Percentiles rank a stretch among this genome's conserved stretches.
Conservation (phyloP, 2,888 invertebrate genomes). For the Phortica okadai region DNA sequence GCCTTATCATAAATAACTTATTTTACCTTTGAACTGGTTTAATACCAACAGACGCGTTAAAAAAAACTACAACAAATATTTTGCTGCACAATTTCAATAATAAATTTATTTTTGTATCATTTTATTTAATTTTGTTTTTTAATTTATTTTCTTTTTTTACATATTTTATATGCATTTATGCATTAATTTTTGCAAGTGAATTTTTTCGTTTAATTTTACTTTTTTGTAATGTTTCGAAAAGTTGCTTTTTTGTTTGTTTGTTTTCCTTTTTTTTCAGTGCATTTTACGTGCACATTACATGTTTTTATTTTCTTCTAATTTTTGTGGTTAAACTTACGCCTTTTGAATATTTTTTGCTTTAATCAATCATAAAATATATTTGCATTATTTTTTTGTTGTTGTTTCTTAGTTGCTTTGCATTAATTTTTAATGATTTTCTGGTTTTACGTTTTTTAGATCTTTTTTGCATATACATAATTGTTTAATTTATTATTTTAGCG, state of each 20-base stretch:
- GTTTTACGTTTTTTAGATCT: conserved; percentile 40
- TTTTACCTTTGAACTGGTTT: no score
- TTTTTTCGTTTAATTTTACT: neutral
- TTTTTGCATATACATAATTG: conserved; percentile 41
- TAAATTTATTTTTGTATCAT: conserved; percentile 29
- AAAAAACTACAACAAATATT: no score
- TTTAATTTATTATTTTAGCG: conserved; percentile 1
- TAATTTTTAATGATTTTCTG: conserved; percentile 44
- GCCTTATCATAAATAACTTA: no score
- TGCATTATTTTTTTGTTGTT: conserved; percentile 36
- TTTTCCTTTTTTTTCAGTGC: conserved; percentile 41
- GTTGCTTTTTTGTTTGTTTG: neutral
- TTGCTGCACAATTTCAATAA: conserved; percentile 38
- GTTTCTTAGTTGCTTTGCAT: conserved; percentile 45
- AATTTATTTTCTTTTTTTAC: conserved; percentile 27
- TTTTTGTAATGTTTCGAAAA: neutral
- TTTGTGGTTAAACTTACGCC: conserved; percentile 34
- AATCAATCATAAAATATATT: conserved; percentile 36
- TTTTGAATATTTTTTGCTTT: conserved; percentile 33
- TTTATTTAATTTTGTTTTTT: conserved; percentile 19
- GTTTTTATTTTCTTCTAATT: conserved; percentile 29
- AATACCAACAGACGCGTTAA: no score
- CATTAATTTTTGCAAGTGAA: neutral
- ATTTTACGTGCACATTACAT: conserved; percentile 35
- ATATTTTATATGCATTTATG: conserved; percentile 36